Conservation (phyloP, 1,140 invertebrate species). For the Teleopsis dalmanni region DNA sequence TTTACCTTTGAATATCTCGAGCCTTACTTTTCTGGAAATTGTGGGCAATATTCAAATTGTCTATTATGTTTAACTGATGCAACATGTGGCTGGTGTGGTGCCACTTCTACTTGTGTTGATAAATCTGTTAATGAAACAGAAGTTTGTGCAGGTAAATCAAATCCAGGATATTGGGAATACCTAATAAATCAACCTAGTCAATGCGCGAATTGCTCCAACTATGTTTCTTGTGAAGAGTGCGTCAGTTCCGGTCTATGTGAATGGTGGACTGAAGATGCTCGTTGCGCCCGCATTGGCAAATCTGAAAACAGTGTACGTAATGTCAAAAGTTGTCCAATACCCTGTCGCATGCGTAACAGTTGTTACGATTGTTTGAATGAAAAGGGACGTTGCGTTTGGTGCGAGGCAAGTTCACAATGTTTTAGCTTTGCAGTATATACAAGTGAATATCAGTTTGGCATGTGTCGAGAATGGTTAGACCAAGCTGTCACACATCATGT, state of each 20-base stretch:
- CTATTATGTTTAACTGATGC: conserved; percentile 81
- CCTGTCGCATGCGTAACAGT: conserved; percentile 64
- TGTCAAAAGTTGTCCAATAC: conserved; percentile 60
- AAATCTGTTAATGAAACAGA: conserved; percentile 56
- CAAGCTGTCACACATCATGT: conserved; percentile 48
- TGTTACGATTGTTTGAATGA: conserved; percentile 79
- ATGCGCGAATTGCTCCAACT: conserved; percentile 81
- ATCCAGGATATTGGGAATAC: conserved; percentile 62
- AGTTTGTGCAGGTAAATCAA: conserved; percentile 48
- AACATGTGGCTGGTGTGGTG: conserved; percentile 83
- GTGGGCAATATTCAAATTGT: conserved; percentile 72
- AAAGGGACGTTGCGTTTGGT: conserved; percentile 88
- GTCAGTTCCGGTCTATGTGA: conserved; percentile 68
- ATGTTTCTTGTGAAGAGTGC: conserved; percentile 76
- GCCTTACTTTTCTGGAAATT: conserved; percentile 74
- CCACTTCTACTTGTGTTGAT: conserved; percentile 57
- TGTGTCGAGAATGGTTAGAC: conserved; percentile 89
- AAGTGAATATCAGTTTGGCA: conserved; percentile 85
- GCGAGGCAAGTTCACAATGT: conserved; percentile 81
- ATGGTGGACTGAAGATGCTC: conserved; percentile 79
- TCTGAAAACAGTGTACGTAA: conserved; percentile 56
- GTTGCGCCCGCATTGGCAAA: conserved; percentile 72
- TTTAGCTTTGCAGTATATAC: conserved; percentile 93
- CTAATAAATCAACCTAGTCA: conserved; percentile 69
- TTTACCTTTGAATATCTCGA: conserved; percentile 86